Base-by-base conservation (phyloP, 1,140 invertebrate genomes). In the Cheumatopsyche charites region DNA sequence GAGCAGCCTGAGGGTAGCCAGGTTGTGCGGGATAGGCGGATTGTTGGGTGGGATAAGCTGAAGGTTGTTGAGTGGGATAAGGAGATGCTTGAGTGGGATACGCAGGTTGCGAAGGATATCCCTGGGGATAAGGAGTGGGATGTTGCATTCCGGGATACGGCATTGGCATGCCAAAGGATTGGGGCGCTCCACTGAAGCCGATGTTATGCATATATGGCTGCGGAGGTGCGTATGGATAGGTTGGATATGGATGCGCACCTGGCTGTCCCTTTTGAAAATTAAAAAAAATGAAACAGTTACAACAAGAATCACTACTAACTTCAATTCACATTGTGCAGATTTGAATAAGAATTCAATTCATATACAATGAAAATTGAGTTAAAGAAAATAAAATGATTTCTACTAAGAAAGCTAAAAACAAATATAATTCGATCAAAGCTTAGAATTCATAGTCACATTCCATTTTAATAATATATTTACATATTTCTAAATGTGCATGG, bases 91-190 rank as follows among this genome's bases (percentile, higher is more conserved):
- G 55, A 7, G 17, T 9, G 12, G 74, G 72, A 49, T 78, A 78
- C 15, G 73, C 74, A 21, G 78, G 72, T 52, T 79, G 80, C 17
- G 79, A 76, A 26, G 78, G 75, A 73, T 83, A 84, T 3, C 80
- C 79, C 76, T 79, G 79, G 21, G 80, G 75, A 45, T 76, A 76
- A 4, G 72, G 72, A 42, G 74, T 66, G 78, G 43, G 81, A 79
- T 70, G 82, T 76, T 74, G 75, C 73, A 76, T 74, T 9, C 83
- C 83, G 1, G 79, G 79, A 79, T 83, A 84, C 17, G 82, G 83
- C 80, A 80, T 79, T 9, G 82, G 82, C 77, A 83, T 84, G 23
- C 83, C 83, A 61, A 85, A 84, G 4, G 83, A 84, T 72, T 85
- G 83, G 52, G 83, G 83, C 25, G 83, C 82, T 3, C 77, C 69